A percentile compares a stretch with the other conserved stretches of the same genome.
phyloP scores from a whole-genome alignment of 2,797 vertebrate genomes.

The Xenopus petersii region DNA sequence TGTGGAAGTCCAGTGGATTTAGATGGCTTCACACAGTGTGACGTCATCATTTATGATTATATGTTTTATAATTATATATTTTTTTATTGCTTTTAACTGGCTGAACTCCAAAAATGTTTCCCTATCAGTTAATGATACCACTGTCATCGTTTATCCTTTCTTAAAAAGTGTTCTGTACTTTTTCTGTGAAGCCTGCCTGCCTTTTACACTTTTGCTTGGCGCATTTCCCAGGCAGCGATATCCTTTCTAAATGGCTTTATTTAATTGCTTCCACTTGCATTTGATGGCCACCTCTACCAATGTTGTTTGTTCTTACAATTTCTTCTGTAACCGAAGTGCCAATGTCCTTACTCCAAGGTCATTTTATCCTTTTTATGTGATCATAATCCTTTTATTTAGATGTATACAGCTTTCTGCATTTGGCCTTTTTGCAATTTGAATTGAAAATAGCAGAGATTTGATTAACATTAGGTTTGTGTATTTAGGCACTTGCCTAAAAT shows the following conservation, averaged over 20 bases:
- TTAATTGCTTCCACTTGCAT: conserved; percentile 64
- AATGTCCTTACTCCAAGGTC: conserved; percentile 59
- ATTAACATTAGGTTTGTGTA: too few relatives aligned
- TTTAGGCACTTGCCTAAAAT: too few relatives aligned
- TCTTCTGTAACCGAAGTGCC: conserved; percentile 52
- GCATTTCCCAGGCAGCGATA: conserved; percentile 58
- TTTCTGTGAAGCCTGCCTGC: conserved; percentile 42
- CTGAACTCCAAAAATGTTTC: conserved; percentile 35
- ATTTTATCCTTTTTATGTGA: conserved; percentile 49
- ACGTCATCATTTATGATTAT: not conserved
- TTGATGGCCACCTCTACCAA: conserved; percentile 60
- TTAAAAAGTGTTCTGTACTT: conserved; percentile 47
- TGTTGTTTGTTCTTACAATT: conserved; percentile 59
- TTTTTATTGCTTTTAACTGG: conserved; percentile 20
- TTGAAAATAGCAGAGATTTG: too few relatives aligned
- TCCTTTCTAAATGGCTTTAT: conserved; percentile 51
- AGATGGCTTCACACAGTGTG: too few relatives aligned
- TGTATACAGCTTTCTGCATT: too few relatives aligned
- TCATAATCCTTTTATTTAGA: conserved; percentile 37
- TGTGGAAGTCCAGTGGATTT: too few relatives aligned
- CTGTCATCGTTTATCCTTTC: conserved; percentile 9
- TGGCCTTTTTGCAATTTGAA: too few relatives aligned
- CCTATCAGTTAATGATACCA: conserved; percentile 41
- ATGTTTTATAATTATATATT: not conserved
- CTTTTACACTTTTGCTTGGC: conserved; percentile 60